These are phyloP conservation scores for Brachyhypopomus gauderio DNA, from an alignment of 2,113 vertebrate genomes.

Conservation along the genomic window DNA sequence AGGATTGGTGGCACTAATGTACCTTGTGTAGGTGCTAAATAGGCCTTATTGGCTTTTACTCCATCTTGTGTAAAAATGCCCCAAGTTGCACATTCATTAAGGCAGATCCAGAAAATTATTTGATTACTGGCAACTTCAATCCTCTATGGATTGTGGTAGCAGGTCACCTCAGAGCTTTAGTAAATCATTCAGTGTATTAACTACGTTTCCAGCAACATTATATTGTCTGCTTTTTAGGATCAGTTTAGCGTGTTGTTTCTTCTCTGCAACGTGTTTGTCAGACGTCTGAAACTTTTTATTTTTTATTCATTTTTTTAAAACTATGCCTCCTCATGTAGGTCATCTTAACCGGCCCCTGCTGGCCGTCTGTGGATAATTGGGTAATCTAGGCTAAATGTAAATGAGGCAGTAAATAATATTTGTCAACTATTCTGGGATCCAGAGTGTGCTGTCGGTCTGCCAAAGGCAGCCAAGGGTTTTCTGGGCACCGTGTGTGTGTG, in stretches of 20 bases:
- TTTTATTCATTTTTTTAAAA: background rate
- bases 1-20: too few relatives aligned
- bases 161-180: background rate
- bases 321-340: background rate
- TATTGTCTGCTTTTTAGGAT: background rate
- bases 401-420: background rate
- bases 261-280: too few relatives aligned
- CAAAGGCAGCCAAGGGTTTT: background rate
- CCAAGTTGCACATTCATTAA: too few relatives aligned
- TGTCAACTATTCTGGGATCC: background rate
- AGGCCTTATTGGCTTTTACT: too few relatives aligned
- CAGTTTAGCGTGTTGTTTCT: background rate
- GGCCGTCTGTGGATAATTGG: background rate
- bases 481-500: background rate
- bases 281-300: too few relatives aligned
- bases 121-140: too few relatives aligned
- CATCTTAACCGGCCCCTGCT: background rate
- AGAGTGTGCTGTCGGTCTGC: slow-evolving; percentile 1
- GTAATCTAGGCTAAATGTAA: background rate
- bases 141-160: too few relatives aligned
- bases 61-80: too few relatives aligned
- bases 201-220: background rate
- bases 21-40: too few relatives aligned
- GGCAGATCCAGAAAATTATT: too few relatives aligned
- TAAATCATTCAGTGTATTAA: background rate